Evolutionary conservation across 2,888 invertebrate species (phyloP), one percentile per base, ranked within the genome.

Genomic region (Xanthostigma xanthostigma): DNA sequence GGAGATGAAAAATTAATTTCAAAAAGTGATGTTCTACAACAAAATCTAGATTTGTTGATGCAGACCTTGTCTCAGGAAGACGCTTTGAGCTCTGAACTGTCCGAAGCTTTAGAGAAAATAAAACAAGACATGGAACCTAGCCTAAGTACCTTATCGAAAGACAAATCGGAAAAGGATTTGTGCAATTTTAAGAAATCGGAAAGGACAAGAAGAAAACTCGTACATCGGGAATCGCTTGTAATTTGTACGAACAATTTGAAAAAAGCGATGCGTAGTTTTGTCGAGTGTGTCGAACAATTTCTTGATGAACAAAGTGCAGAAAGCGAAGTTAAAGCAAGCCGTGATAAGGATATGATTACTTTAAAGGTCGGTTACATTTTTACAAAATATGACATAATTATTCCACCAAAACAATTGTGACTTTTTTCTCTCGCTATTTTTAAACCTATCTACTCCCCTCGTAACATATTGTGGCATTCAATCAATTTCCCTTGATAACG

Each of bases 241-340:
- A 69, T 73, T 49, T 70, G 89, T 46, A 87, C 87, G 13, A 87
- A 88, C 62, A 89, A 88, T 65, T 72, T 90, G 53, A 89, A 89
- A 65, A 79, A 84, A 59, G 88, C 88, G 17, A 80, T 90, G 51
- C 73, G 84, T 52, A 82, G 79, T 63, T 76, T 90, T 39, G 81
- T 89, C 44, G 85, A 87, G 60, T 83, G 87, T 62, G 81, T 86
- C 2, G 88, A 88, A 59, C 76, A 74, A 62, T 78, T 73, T 54
- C 78, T 79, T 35, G 81, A 81, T 57, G 80, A 80, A 57, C 70
- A 70, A 53, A 70, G 65, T 50, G 52, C 62, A 56, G 44, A 49
- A 42, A 49, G 51, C n/a, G 53, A 57, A 41, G 48, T 47, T 11
- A 54, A 52, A 17, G 51, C 50, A 44, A 50, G 35, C 9, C 50